Evolutionary conservation across 2,113 vertebrate genomes (phyloP).

Genomic region (Pterocles gutturalis): DNA sequence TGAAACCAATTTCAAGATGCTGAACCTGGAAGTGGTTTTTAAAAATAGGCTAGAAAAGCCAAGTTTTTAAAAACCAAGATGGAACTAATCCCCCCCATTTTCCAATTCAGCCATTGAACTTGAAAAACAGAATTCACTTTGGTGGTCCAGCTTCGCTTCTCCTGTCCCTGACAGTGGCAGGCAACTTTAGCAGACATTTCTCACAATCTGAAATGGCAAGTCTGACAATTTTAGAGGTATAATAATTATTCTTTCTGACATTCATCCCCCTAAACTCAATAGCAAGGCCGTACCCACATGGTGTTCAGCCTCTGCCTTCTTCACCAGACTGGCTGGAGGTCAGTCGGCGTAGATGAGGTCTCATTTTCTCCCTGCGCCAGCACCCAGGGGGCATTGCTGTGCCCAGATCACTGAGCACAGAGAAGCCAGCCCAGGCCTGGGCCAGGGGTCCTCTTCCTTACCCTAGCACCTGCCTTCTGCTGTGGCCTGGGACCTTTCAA

Average conservation of each 20-base stretch:
- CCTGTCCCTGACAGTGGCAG: neutral
- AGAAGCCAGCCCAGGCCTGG: neutral
- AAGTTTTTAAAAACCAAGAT: neutral
- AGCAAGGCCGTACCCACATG: neutral
- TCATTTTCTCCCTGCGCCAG: neutral
- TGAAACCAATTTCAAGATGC: neutral
- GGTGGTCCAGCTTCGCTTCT: neutral
- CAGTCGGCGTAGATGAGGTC: accelerated
- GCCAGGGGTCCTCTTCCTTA: neutral
- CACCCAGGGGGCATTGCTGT: accelerated
- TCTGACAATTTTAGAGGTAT: neutral
- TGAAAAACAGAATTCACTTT: neutral
- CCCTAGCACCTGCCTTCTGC: neutral
- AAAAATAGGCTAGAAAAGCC: neutral
- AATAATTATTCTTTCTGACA: neutral
- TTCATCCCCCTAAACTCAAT: neutral
- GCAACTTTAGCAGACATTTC: neutral
- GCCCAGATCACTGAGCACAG: neutral
- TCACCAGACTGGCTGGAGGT: neutral
- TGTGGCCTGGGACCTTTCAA: neutral
- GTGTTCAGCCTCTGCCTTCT: neutral
- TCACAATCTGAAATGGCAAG: neutral
- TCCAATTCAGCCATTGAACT: neutral
- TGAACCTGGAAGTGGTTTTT: neutral
- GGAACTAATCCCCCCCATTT: neutral